Percentiles rank a stretch among this genome's conserved stretches.
phyloP scores from a whole-genome alignment of 2,113 vertebrate species.

The Argyrosomus japonicus region DNA sequence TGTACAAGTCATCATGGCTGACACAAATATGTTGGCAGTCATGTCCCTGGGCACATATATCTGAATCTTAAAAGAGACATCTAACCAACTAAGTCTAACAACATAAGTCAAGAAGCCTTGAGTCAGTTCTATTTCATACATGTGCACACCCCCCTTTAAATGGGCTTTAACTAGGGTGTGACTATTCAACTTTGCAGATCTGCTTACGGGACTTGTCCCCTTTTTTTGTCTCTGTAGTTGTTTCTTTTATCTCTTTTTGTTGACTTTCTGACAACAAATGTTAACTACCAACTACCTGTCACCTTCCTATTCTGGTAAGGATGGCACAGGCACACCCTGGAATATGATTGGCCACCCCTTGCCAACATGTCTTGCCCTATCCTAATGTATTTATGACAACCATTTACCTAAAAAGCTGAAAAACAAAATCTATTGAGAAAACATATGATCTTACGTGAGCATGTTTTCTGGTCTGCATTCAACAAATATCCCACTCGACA shows the following conservation, averaged over 20 bases:
- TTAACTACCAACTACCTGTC: no score
- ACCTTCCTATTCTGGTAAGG: no score
- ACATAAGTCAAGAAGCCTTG: not conserved
- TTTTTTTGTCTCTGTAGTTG: not conserved
- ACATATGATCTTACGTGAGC: conserved; percentile 76
- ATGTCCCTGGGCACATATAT: conserved; percentile 78
- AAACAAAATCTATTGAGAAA: not conserved
- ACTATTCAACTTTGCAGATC: no score
- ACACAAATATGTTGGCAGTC: conserved; percentile 85
- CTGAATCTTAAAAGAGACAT: conserved; percentile 69
- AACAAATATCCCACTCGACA: conserved; percentile 83
- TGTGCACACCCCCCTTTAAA: not conserved
- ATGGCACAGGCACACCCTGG: not conserved
- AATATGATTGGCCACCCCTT: not conserved
- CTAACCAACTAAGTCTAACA: not conserved
- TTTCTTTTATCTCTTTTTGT: no score
- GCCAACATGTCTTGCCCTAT: not conserved
- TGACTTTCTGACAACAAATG: no score
- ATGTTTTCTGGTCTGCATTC: conserved; percentile 84
- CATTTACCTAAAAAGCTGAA: not conserved
- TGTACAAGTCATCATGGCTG: conserved; percentile 64
- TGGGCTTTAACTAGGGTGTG: not conserved
- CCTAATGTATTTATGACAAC: not conserved
- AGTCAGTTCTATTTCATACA: not conserved
- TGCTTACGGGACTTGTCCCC: not conserved